Base-by-base conservation (phyloP, 2,113 vertebrate species). In the Nycticorax nycticorax region DNA sequence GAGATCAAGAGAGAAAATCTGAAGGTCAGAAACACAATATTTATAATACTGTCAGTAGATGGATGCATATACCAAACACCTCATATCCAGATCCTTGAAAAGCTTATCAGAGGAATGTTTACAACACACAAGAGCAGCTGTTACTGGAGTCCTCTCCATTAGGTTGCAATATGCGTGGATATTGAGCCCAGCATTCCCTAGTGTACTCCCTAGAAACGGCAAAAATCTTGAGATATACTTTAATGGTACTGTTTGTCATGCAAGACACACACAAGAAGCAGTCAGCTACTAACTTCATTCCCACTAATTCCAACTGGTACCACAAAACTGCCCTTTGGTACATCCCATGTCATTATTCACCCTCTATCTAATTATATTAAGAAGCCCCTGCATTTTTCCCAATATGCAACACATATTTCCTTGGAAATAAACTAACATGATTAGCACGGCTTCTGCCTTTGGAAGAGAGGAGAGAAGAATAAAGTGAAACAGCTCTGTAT, bases 21-120 rank as follows among this genome's bases (percentile, higher is more conserved):
- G 82, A 92, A 95, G 94, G 77, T 93, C 85, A 88, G 57, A 88
- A 89, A 80, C n/a, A 41, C 32, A 93, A 30, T 81, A 92, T 88
- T 94, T 93, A 62, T 80, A 66, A 76, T 30, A 43, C n/a, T 55
- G 30, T 67, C 81, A 88, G 32, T 59, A 80, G 37, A 72, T 11
- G 11, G 53, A 73, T 71, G 62, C 33, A 90, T 79, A 82, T 79
- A 82, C 53, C 37, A 53, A 90, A 68, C 28, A 52, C 14, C 28
- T 91, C 62, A 33, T 59, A 76, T 35, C 26, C n/a, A 79, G 15
- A 88, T 30, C 20, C 17, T 59, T 67, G 35, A 37, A 87, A 94
- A 88, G 56, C 17, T 75, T 81, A 59, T 57, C 47, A 84, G 47
- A 87, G 18, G 23, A 84, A 87, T 24, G 30, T 68, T 94, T 82